Conservation (phyloP, 1,140 invertebrate genomes). For the Drosophila kanapiae region DNA sequence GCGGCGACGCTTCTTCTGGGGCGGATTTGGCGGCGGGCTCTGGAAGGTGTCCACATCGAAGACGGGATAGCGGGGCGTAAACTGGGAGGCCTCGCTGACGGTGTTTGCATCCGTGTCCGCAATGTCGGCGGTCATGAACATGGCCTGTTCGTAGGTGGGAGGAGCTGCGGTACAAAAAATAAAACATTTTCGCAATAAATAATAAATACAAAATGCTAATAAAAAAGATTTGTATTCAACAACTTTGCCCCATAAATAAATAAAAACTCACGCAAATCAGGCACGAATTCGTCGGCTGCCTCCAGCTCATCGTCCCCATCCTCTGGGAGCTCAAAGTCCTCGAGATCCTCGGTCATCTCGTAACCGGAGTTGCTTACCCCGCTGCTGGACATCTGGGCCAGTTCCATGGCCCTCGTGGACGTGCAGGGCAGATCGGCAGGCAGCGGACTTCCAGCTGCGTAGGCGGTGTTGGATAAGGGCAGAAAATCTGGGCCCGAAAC, state of each 20-base stretch:
- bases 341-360: slow-evolving; percentile 52
- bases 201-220: background rate
- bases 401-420: slow-evolving; percentile 61
- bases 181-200: background rate
- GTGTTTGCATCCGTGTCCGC: slow-evolving; percentile 78
- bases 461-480: background rate
- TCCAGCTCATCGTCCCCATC: slow-evolving; percentile 74
- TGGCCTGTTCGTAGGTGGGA: slow-evolving; percentile 79
- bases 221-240: background rate
- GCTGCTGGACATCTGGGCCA: slow-evolving; percentile 32
- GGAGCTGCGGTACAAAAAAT: slow-evolving; percentile 52
- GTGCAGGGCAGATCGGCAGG: slow-evolving; percentile 69
- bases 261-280: slow-evolving; percentile 66
- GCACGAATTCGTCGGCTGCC: slow-evolving; percentile 49
- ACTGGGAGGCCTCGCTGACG: slow-evolving; percentile 65
- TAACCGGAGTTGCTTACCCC: slow-evolving; percentile 46
- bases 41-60: slow-evolving; percentile 76
- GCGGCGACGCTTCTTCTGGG: slow-evolving; percentile 60
- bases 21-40: slow-evolving; percentile 72
- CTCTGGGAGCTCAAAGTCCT: slow-evolving; percentile 70
- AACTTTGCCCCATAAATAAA: background rate
- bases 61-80: slow-evolving; percentile 79
- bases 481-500: slow-evolving; percentile 21
- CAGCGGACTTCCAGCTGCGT: slow-evolving; percentile 25
- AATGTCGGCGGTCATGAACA: slow-evolving; percentile 81